A percentile compares a stretch with the other conserved stretches of the same genome.
Conservation (phyloP, 2,113 vertebrate genomes). For the Perognathus longimembris region DNA sequence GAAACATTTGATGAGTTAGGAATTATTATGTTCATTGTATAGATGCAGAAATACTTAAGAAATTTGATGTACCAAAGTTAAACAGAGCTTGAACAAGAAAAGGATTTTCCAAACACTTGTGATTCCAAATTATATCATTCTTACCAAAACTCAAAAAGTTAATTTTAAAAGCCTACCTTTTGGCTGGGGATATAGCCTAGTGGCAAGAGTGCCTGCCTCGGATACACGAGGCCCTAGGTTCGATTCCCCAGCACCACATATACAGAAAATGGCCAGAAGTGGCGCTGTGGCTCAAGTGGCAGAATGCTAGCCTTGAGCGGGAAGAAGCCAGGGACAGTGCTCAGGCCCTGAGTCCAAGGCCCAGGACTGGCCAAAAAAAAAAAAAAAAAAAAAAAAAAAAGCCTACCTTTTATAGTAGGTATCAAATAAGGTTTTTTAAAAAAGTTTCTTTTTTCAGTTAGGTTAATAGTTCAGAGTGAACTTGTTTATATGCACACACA, state of each 20-base stretch:
- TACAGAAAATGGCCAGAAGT: too few species aligned
- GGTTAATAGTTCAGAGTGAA: conserved; percentile 46
- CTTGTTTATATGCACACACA: background rate
- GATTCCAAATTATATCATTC: background rate
- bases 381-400: too few species aligned
- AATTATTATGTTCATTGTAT: conserved; percentile 28
- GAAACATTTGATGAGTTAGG: background rate
- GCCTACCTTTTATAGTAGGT: background rate
- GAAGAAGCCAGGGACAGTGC: too few species aligned
- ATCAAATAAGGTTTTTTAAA: conserved; percentile 23
- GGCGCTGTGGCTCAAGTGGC: too few species aligned
- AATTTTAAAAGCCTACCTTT: conserved; percentile 17
- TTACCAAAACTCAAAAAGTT: background rate
- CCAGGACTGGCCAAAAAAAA: too few species aligned
- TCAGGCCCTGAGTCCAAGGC: too few species aligned
- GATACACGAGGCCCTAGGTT: too few species aligned
- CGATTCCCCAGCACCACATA: too few species aligned
- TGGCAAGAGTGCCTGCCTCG: too few species aligned
- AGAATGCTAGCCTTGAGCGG: too few species aligned
- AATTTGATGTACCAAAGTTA: conserved; percentile 14
- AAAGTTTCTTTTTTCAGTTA: conserved; percentile 30
- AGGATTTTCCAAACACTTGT: background rate
- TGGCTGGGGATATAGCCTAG: background rate
- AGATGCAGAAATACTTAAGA: background rate
- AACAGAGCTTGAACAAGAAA: conserved; percentile 18